A percentile compares a stretch with the other conserved stretches of the same genome.
phyloP scores from a whole-genome alignment of 2,797 vertebrate species.

The Periophthalmus magnuspinnatus region DNA sequence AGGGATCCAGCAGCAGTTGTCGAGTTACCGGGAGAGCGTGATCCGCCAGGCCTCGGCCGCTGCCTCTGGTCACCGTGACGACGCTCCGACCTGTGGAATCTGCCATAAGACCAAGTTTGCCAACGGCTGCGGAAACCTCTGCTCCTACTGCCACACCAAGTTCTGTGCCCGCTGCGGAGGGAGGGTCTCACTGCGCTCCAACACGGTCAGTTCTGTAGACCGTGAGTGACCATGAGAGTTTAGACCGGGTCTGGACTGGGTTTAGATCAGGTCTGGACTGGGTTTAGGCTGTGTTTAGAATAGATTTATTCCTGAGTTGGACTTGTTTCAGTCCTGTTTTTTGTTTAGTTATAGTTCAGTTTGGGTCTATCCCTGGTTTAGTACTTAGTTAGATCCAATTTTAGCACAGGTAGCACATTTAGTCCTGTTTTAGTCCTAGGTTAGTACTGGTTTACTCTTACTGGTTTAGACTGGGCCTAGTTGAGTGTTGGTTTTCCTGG shows the following conservation, averaged over 20 bases:
- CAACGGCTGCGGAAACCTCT: conserved; percentile 94
- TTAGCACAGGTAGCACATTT: neutral
- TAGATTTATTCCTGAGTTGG: too few species aligned
- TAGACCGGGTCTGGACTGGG: neutral
- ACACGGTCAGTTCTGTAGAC: conserved; percentile 80
- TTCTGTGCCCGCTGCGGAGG: conserved; percentile 97
- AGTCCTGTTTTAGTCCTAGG: neutral
- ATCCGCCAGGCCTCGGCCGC: conserved; percentile 83
- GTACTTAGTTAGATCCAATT: too few species aligned
- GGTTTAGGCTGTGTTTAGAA: too few species aligned
- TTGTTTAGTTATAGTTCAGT: neutral
- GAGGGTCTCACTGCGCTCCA: conserved; percentile 92
- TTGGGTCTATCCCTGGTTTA: neutral
- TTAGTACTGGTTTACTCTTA: too few species aligned
- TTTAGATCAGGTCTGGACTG: neutral
- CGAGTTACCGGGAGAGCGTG: conserved; percentile 94
- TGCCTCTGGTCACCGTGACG: conserved; percentile 87
- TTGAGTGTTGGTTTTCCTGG: neutral
- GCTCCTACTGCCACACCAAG: conserved; percentile 97
- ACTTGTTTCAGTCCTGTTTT: neutral
- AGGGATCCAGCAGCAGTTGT: conserved; percentile 94
- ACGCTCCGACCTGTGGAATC: conserved; percentile 95
- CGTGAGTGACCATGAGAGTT: neutral
- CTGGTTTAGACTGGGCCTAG: neutral
- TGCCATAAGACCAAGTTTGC: conserved; percentile 99